These are phyloP conservation scores for Eptatretus atami DNA, from an alignment of 2,797 vertebrate species.

Conservation along the genomic window DNA sequence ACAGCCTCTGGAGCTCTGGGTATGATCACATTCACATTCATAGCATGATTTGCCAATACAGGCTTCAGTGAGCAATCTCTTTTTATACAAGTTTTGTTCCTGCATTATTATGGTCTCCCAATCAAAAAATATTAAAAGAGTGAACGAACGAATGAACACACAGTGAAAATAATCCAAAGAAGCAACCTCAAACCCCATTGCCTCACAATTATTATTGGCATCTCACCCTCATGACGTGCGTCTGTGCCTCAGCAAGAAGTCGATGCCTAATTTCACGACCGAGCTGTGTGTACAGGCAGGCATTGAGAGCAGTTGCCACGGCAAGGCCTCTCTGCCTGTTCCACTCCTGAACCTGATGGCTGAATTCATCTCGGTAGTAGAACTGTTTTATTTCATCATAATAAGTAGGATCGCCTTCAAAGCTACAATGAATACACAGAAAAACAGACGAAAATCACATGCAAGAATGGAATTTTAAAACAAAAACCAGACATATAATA, in stretches of 20 bases:
- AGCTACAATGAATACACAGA: slow-evolving; percentile 16
- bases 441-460: not conserved
- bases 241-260: slow-evolving; percentile 59
- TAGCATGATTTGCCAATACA: not conserved
- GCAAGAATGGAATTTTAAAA: not conserved
- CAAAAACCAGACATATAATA: not conserved
- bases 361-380: slow-evolving; percentile 97
- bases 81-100: not conserved
- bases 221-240: slow-evolving; percentile 59
- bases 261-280: slow-evolving; percentile 85
- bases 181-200: too few relatives aligned
- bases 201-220: not conserved
- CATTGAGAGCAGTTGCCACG: slow-evolving; percentile 56
- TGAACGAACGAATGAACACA: too few relatives aligned
- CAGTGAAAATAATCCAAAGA: too few relatives aligned
- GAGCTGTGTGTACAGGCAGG: slow-evolving; percentile 94
- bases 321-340: slow-evolving; percentile 78
- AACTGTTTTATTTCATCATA: slow-evolving; percentile 99
- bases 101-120: not conserved
- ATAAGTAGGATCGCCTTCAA: slow-evolving; percentile 64
- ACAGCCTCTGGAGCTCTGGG: too few relatives aligned
- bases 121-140: not conserved
- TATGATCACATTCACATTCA: too few relatives aligned
- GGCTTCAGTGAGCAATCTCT: not conserved
- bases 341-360: slow-evolving; percentile 98